A percentile compares a stretch with the other conserved stretches of the same genome.
Conservation (phyloP, 2,797 vertebrate genomes). For the Anabas testudineus region DNA sequence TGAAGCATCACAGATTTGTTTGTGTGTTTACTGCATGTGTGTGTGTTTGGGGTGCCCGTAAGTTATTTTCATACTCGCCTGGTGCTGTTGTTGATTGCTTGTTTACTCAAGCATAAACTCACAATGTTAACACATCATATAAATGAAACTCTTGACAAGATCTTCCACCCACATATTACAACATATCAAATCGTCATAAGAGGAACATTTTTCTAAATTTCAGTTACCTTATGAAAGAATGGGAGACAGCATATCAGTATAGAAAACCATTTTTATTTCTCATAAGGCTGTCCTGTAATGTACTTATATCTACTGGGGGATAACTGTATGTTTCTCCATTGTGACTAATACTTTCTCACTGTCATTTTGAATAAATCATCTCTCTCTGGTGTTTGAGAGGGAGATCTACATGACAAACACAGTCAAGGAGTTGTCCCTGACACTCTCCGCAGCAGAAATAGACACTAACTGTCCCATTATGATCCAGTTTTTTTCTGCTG, state of each 20-base stretch:
- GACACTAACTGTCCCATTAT: conserved; percentile 50
- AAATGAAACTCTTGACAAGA: conserved; percentile 70
- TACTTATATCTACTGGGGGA: conserved; percentile 78
- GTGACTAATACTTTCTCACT: conserved; percentile 73
- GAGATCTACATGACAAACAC: conserved; percentile 65
- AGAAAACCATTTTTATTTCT: conserved; percentile 86
- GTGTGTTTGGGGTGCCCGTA: conserved; percentile 43
- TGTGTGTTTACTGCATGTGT: conserved; percentile 57
- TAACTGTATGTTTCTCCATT: conserved; percentile 74
- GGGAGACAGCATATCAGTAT: conserved; percentile 76
- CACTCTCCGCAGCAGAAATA: conserved; percentile 56
- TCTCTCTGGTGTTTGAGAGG: conserved; percentile 55
- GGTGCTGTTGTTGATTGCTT: conserved; percentile 70
- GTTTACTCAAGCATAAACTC: conserved; percentile 73
- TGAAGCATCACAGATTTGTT: conserved; percentile 74
- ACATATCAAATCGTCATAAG: conserved; percentile 61
- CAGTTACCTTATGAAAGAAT: conserved; percentile 63
- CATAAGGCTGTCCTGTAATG: conserved; percentile 83
- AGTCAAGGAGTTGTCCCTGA: conserved; percentile 37
- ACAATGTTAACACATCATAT: conserved; percentile 69
- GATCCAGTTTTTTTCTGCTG: conserved; percentile 44
- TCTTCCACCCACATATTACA: conserved; percentile 61
- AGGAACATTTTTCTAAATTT: conserved; percentile 61
- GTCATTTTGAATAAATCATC: conserved; percentile 64
- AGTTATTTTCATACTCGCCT: conserved; percentile 69